Evolutionary conservation across 2,113 vertebrate genomes (phyloP), one percentile per base, ranked within the genome.

Genomic region (Thunnus maccoyii): DNA sequence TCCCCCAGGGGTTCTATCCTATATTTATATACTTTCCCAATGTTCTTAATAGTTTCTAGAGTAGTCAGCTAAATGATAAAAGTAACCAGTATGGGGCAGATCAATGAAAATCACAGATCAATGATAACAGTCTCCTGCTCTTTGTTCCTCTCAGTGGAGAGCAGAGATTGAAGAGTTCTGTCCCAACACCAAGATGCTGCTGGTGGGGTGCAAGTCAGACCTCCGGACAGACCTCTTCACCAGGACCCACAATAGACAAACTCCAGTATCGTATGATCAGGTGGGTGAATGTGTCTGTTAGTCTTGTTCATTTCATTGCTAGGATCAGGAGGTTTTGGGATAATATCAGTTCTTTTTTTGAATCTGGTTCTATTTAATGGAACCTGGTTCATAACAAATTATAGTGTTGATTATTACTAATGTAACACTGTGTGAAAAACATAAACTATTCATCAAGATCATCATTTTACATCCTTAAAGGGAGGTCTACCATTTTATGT

Each of bases 201-300:
- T 98, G 91, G 97, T 98, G 4, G 97, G 97, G 46, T 98, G 97
- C 91, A 98, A 98, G 85, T 97, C 97, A 0, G 97, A 98, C 73
- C 95, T 98, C 18, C 95, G 97, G 61, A 96, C 97, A 0, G 97
- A 98, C 3, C 96, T 98, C 17, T 97, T 95, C 79, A 98, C 96
- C 0, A 79, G 57, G 60, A 71, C 84, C 54, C 60, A 75, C 52
- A 83, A 46, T 70, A 71, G 76, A 56, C 84, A 97, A 90, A 96
- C 96, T 1, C 97, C 97, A 0, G 96, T 97, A 30, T 96, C 97
- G 6, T 98, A 98, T 0, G 97, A 97, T 86, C 97, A 98, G 96
- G 97, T 97, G 91, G 2, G 94, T 78, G 56, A 0, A 64, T 25
- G 22, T 15, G 5, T 36, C 8, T 61, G 36, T 10, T 41, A 41